phyloP scores from a whole-genome alignment of 2,113 vertebrate species.

The Halcyon malimbica region DNA sequence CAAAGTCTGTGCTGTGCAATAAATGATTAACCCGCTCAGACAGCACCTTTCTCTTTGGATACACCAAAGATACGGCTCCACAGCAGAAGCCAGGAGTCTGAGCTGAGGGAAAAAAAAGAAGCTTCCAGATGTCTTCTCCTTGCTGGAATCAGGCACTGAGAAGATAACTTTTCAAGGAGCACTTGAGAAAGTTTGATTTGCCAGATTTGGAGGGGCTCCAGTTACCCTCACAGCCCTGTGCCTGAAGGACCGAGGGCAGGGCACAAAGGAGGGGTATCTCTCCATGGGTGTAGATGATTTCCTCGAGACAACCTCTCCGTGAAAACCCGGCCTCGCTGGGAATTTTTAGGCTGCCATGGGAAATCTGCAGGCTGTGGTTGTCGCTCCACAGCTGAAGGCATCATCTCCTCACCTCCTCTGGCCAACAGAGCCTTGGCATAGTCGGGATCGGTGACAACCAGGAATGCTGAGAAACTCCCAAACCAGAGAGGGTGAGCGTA shows the following conservation, averaged over 20 bases:
- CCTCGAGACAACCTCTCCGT: neutral
- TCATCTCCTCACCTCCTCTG: slow-evolving; percentile 77
- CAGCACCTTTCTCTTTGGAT: neutral
- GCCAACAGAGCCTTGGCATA: slow-evolving; percentile 80
- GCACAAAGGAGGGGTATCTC: neutral
- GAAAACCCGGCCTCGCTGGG: neutral
- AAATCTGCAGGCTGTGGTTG: neutral
- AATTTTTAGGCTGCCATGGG: neutral
- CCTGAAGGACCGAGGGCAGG: neutral
- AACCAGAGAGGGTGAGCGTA: slow-evolving; percentile 77
- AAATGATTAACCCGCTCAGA: slow-evolving; percentile 12
- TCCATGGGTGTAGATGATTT: neutral
- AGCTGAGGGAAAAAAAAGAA: neutral
- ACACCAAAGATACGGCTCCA: neutral
- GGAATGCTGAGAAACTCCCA: slow-evolving; percentile 67
- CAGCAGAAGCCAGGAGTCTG: neutral
- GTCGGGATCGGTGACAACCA: slow-evolving; percentile 78
- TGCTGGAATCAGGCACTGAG: neutral
- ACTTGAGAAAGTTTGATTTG: neutral
- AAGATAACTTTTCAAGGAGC: neutral
- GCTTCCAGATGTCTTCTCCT: neutral
- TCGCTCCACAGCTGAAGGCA: neutral
- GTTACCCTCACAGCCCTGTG: neutral
- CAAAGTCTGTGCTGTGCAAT: neutral
- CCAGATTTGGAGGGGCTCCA: neutral